These are phyloP conservation scores for Salticus scenicus DNA, from an alignment of 2,888 invertebrate genomes.

Conservation along the genomic window DNA sequence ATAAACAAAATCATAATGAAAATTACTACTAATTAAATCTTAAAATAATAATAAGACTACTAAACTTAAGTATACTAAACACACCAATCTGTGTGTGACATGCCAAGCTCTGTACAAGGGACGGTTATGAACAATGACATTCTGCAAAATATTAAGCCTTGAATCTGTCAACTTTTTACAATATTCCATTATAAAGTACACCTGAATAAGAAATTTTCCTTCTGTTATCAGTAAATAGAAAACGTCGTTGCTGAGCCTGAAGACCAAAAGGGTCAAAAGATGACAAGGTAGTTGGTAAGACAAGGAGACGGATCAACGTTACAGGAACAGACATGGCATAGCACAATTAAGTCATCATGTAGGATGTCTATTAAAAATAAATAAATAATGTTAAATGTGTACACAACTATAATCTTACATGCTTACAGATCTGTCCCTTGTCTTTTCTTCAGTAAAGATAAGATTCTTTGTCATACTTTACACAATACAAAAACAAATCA, in stretches of 20 bases:
- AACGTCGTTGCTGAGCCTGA: slow-evolving; percentile 57
- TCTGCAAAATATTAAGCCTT: slow-evolving; percentile 62
- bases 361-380: slow-evolving; percentile 63
- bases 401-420: no score
- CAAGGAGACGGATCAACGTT: slow-evolving; percentile 64
- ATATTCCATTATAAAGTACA: slow-evolving; percentile 57
- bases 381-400: slow-evolving; percentile 27
- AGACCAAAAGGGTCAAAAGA: slow-evolving; percentile 58
- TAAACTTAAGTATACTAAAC: slow-evolving; percentile 61
- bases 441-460: background rate
- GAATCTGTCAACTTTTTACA: slow-evolving; percentile 39
- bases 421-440: background rate
- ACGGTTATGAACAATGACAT: slow-evolving; percentile 68
- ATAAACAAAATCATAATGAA: slow-evolving; percentile 36
- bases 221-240: slow-evolving; percentile 49
- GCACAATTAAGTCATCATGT: slow-evolving; percentile 65
- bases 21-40: slow-evolving; percentile 40
- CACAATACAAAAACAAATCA: background rate
- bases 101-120: slow-evolving; percentile 70
- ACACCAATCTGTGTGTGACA: slow-evolving; percentile 64
- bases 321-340: slow-evolving; percentile 62
- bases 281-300: slow-evolving; percentile 52
- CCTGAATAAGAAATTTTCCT: slow-evolving; percentile 46
- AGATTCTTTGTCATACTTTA: background rate
- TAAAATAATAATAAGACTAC: slow-evolving; percentile 37